phyloP scores from a whole-genome alignment of 2,113 vertebrate species.

The Eudyptes chrysolophus region DNA sequence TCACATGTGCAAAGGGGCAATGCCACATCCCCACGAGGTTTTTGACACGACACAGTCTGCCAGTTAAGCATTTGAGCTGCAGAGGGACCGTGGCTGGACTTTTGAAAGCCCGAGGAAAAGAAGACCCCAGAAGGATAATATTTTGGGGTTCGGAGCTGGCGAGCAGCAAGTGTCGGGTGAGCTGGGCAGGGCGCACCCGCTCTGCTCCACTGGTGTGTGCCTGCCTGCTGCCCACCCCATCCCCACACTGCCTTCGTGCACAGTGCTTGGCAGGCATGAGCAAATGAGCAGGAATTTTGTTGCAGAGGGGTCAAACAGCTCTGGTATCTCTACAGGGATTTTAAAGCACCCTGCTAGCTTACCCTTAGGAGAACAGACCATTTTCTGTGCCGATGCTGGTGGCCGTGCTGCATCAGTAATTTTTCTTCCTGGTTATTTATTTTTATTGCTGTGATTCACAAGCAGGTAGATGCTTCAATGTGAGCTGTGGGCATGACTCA shows the following conservation, averaged over 20 bases:
- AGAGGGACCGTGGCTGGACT: accelerated
- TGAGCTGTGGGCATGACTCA: neutral
- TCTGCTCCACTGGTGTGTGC: accelerated
- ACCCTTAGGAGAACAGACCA: neutral
- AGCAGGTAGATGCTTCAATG: neutral
- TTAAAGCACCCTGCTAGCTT: neutral
- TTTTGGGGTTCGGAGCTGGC: accelerated
- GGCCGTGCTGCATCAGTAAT: accelerated
- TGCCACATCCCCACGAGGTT: neutral
- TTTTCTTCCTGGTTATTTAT: neutral
- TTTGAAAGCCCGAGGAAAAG: neutral
- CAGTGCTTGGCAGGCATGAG: accelerated
- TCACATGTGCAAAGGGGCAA: neutral
- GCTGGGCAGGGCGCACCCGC: accelerated
- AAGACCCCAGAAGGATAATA: neutral
- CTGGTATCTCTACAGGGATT: neutral
- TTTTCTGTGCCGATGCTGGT: accelerated
- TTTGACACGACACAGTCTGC: neutral
- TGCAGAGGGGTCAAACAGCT: neutral
- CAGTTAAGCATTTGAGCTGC: neutral
- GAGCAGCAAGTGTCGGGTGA: neutral
- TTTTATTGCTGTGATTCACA: neutral
- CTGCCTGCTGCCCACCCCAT: accelerated
- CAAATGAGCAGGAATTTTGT: neutral
- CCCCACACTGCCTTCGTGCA: accelerated